These are phyloP conservation scores for Belonocnema kinseyi DNA, from an alignment of 1,140 invertebrate genomes.

Conservation along the genomic window DNA sequence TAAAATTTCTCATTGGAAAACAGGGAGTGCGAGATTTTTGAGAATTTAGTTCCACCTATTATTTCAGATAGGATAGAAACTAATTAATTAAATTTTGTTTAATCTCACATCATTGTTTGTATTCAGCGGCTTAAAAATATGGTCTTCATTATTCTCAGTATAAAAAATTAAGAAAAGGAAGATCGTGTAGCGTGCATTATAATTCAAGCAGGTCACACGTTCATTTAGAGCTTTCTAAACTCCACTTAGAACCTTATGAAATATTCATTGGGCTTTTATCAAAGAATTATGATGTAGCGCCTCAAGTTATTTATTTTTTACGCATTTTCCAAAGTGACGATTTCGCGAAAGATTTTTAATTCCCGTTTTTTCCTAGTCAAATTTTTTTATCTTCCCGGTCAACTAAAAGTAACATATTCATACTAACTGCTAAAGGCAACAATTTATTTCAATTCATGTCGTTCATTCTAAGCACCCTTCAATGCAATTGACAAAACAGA, in stretches of 20 bases:
- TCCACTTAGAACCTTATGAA: constrained; percentile 9
- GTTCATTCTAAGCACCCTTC: no score
- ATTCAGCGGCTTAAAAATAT: background rate
- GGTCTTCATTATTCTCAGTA: background rate
- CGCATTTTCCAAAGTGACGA: background rate
- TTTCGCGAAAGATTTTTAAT: no score
- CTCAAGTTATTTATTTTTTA: constrained; percentile 3
- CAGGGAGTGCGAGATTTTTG: no score
- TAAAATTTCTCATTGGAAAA: no score
- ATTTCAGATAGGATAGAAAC: background rate
- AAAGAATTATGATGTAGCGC: background rate
- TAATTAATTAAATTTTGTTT: background rate
- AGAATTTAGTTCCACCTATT: no score
- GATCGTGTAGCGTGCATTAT: background rate
- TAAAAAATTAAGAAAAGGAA: background rate
- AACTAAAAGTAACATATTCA: no score
- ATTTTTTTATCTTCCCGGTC: no score
- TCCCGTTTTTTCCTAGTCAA: no score
- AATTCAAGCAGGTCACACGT: background rate
- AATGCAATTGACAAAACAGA: no score
- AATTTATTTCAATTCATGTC: no score
- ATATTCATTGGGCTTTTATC: constrained; percentile 14
- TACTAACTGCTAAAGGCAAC: no score
- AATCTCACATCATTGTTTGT: background rate
- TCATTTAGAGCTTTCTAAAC: constrained; percentile 21